Percentiles rank a stretch among this genome's conserved stretches.
Conservation (phyloP, 2,113 vertebrate genomes). For the Crotalus helleri region DNA sequence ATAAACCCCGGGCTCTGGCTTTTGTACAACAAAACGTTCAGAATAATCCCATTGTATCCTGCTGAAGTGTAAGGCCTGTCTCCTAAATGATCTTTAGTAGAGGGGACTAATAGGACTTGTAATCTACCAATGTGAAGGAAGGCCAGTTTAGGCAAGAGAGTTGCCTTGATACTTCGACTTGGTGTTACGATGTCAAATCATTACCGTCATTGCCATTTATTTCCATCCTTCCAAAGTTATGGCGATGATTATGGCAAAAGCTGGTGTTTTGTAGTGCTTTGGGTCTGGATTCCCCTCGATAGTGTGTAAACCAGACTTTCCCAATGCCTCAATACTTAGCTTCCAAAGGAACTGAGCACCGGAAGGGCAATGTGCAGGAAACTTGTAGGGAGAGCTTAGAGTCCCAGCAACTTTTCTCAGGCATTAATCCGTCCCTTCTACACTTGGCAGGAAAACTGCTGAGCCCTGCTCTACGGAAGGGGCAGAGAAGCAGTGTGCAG, state of each 20-base stretch:
- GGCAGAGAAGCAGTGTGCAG: background rate
- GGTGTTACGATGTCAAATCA: background rate
- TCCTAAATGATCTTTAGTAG: background rate
- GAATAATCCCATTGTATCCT: background rate
- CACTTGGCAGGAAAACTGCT: background rate
- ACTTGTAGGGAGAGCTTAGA: background rate
- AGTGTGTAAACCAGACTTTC: background rate
- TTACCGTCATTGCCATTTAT: background rate
- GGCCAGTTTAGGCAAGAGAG: background rate
- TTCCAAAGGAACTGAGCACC: background rate
- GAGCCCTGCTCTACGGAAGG: background rate
- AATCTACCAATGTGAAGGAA: background rate
- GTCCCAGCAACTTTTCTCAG: background rate
- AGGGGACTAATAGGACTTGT: background rate
- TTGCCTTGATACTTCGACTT: background rate
- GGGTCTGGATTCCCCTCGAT: background rate
- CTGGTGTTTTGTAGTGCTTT: background rate
- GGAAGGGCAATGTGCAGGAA: background rate
- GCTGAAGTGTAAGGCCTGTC: background rate
- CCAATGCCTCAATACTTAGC: background rate
- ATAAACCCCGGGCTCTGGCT: background rate
- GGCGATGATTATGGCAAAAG: background rate
- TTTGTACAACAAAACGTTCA: background rate
- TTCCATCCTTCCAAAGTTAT: background rate
- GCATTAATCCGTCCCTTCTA: background rate